Evolutionary conservation across 2,113 vertebrate genomes (phyloP).

Genomic region (Chitala chitala): DNA sequence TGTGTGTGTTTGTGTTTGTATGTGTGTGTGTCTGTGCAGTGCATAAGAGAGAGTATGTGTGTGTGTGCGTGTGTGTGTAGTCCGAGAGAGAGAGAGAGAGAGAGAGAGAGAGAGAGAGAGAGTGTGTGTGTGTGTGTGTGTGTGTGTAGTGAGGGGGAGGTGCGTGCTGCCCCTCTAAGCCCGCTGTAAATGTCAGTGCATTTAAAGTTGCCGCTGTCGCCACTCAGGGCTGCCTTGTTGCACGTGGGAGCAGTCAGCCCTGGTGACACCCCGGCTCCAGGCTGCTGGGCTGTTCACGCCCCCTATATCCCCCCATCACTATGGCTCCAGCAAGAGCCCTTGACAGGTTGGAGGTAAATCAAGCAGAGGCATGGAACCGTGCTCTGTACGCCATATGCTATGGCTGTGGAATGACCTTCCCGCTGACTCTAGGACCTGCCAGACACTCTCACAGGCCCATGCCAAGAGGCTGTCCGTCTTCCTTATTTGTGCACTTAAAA

Average conservation of each 20-base stretch:
- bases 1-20: background rate
- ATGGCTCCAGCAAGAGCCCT: slow-evolving; percentile 10
- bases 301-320: background rate
- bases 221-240: background rate
- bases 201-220: background rate
- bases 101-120: no score
- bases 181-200: background rate
- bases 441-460: slow-evolving; percentile 22
- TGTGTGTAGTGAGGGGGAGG: background rate
- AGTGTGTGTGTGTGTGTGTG: background rate
- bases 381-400: slow-evolving; percentile 23
- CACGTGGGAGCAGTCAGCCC: background rate
- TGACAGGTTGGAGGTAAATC: slow-evolving; percentile 25
- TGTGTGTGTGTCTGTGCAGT: no score
- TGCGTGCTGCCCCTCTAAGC: background rate
- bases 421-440: slow-evolving; percentile 16
- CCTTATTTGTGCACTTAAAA: background rate
- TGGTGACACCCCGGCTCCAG: slow-evolving; percentile 20
- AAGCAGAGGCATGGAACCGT: background rate
- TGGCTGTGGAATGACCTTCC: slow-evolving; percentile 20
- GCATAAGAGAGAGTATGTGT: no score
- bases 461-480: slow-evolving; percentile 14
- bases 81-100: no score
- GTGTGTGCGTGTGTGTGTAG: no score
- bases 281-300: slow-evolving; percentile 1